Base-by-base conservation (phyloP, 2,113 vertebrate genomes). In the Opisthocomus hoazin region DNA sequence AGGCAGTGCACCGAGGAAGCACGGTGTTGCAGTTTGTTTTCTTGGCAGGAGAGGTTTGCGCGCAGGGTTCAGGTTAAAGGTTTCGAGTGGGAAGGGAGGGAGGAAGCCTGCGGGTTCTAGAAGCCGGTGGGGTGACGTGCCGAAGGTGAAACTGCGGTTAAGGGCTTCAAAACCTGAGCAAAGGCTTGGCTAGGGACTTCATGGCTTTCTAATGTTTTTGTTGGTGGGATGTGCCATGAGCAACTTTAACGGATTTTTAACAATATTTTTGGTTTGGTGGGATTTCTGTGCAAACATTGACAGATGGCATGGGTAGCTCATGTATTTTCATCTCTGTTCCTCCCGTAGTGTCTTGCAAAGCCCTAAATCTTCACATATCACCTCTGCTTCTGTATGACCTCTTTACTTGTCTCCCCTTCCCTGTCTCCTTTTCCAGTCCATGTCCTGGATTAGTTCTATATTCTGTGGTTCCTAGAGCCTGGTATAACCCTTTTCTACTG, bases 211-310 rank as follows among this genome's bases (percentile, higher is more conserved):
- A 57, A 58, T 92, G 88, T 79, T 95, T 93, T 70, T 68, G 45
- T 75, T 91, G 86, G 76, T 87, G 88, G 88, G 94, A 89, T 95
- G 89, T 93, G 91, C 93, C 87, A 56, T 17, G 5, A 89, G 53
- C 69, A 95, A 92, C 92, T 97, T 88, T 2, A 94, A 71, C 3
- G 65, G 60, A 84, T 95, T 93, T 92, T 78, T 78, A 94, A 84
- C 88, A 95, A 63, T 94, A 90, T 89, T 92, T 95, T 93, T 90
- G 76, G 68, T 94, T 96, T 95, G 93, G 57, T 96, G 92, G 90
- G 87, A 77, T 93, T 94, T 96, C 82, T 91, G 27, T 88, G 64
- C 90, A 96, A 96, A 91, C 90, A 90, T 7, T 93, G 94, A 74
- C 96, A 97, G 94, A 93, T 96, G 90, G 90, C 82, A 74, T 66